Conservation (phyloP, 2,797 vertebrate species). For the Syndactyla subalaris region DNA sequence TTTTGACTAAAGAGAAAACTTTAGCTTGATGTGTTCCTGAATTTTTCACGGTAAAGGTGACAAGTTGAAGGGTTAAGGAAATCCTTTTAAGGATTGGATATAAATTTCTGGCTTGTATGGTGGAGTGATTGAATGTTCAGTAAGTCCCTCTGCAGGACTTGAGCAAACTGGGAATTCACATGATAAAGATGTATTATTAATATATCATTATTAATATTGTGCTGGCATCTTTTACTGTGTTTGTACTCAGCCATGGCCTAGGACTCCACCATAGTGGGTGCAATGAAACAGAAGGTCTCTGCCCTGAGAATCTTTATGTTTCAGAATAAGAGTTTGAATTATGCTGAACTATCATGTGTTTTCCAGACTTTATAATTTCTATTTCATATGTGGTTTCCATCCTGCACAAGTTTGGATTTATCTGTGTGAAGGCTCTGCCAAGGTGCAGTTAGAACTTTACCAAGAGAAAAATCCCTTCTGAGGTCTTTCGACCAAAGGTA, state of each 20-base stretch:
- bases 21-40: neutral
- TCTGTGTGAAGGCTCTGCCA: neutral
- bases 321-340: neutral
- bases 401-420: neutral
- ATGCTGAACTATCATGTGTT: neutral
- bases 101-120: neutral
- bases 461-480: neutral
- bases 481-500: neutral
- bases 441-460: neutral
- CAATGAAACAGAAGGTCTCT: neutral
- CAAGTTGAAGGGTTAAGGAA: neutral
- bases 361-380: neutral
- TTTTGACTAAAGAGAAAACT: neutral
- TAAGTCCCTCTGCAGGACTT: neutral
- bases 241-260: neutral
- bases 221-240: neutral
- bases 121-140: neutral
- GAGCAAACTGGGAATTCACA: neutral
- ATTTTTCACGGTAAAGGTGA: neutral
- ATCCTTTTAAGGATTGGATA: neutral
- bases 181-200: neutral
- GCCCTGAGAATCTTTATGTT: neutral
- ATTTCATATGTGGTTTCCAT: neutral
- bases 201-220: neutral
- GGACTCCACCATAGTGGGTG: neutral